Percentiles rank a stretch among this genome's conserved stretches.
phyloP scores from a whole-genome alignment of 2,113 vertebrate genomes.

The Amblyopsis rosae region DNA sequence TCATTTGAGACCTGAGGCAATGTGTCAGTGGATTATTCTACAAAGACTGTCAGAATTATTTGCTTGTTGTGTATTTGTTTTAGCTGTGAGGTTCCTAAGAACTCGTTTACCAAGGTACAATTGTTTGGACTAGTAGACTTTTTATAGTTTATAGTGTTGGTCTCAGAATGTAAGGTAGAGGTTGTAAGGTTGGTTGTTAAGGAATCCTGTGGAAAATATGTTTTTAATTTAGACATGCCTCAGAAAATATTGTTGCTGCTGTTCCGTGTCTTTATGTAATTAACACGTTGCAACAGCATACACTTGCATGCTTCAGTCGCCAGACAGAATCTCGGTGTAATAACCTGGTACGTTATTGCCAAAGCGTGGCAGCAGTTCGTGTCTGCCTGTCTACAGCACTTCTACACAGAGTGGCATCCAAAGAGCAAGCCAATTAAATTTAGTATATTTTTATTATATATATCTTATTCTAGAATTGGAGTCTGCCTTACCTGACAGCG shows the following conservation, averaged over 20 bases:
- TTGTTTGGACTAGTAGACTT: too few relatives aligned
- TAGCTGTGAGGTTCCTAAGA: too few relatives aligned
- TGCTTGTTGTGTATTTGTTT: too few relatives aligned
- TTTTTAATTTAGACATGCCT: background rate
- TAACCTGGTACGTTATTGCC: conserved; percentile 46
- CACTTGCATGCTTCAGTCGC: conserved; percentile 14
- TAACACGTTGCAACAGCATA: background rate
- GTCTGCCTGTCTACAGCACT: conserved; percentile 24
- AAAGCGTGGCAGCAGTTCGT: conserved; percentile 43
- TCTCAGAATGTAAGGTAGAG: too few relatives aligned
- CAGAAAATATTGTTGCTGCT: background rate
- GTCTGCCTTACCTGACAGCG: conserved; percentile 50
- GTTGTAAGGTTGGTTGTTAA: too few relatives aligned
- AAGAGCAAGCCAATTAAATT: conserved; percentile 41
- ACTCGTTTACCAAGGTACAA: too few relatives aligned
- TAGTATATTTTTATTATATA: conserved; percentile 25
- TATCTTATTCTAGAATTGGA: conserved; percentile 31
- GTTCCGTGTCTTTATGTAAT: conserved; percentile 24
- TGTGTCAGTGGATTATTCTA: too few relatives aligned
- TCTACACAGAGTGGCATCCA: conserved; percentile 29
- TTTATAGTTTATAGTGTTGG: too few relatives aligned
- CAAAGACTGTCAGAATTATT: too few relatives aligned
- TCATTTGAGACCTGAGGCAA: too few relatives aligned
- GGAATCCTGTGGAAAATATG: background rate
- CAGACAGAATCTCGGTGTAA: conserved; percentile 27